Percentiles rank a stretch among this genome's conserved stretches.
Conservation (phyloP, 1,140 invertebrate genomes). For the Heliothis virescens region DNA sequence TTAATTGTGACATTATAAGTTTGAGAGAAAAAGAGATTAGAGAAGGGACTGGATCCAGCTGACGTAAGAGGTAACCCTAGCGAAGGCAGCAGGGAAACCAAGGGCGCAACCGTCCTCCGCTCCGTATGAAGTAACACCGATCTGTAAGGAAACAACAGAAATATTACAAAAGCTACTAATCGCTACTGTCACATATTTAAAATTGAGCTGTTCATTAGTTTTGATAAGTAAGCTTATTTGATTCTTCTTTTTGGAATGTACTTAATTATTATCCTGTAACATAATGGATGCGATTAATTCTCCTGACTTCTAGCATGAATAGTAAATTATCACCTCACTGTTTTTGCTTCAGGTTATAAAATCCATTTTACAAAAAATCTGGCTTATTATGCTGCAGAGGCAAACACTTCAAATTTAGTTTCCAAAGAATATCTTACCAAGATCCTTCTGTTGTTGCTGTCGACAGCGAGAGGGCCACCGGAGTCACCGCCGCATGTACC, state of each 20-base stretch:
- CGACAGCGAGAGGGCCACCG: conserved; percentile 80
- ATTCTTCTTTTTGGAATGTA: too few relatives aligned
- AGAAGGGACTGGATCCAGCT: conserved; percentile 78
- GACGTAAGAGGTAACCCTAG: conserved; percentile 85
- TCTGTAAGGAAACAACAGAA: conserved; percentile 5
- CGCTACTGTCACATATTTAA: background rate
- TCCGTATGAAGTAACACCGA: conserved; percentile 51
- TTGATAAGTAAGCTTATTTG: too few relatives aligned
- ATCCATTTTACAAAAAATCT: too few relatives aligned
- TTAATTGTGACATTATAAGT: background rate
- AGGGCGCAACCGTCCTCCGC: conserved; percentile 85
- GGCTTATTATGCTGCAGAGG: too few relatives aligned
- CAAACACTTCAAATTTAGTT: background rate
- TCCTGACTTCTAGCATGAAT: too few relatives aligned
- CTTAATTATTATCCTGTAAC: too few relatives aligned
- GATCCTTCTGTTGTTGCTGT: conserved; percentile 39
- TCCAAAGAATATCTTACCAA: conserved; percentile 44
- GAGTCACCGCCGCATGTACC: conserved; percentile 77
- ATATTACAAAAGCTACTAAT: background rate
- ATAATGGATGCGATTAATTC: too few relatives aligned
- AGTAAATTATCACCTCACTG: too few relatives aligned
- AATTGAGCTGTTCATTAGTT: too few relatives aligned
- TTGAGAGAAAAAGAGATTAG: background rate
- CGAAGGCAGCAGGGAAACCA: conserved; percentile 86
- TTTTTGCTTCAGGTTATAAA: too few relatives aligned